phyloP scores from a whole-genome alignment of 2,797 vertebrate genomes.

The Falco naumanni region DNA sequence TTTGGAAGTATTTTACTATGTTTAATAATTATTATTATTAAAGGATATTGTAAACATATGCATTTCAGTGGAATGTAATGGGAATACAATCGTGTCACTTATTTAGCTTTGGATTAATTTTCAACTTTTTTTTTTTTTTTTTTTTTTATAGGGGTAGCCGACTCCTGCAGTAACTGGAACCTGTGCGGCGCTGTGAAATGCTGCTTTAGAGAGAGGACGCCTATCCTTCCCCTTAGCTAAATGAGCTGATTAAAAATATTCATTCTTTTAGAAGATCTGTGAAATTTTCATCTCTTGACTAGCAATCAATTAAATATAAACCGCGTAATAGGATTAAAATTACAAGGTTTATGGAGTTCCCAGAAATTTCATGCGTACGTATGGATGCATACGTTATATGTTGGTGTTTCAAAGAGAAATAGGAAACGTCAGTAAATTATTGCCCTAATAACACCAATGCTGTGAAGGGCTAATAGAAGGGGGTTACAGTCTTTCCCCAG shows the following conservation, averaged over 20 bases:
- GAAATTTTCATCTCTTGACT: slow-evolving; percentile 64
- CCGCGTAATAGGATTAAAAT: background rate
- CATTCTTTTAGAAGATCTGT: slow-evolving; percentile 49
- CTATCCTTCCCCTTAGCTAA: slow-evolving; percentile 59
- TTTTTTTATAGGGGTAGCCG: slow-evolving; percentile 45
- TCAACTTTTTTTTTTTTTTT: slow-evolving; percentile 11
- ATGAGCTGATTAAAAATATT: slow-evolving; percentile 65
- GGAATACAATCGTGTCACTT: slow-evolving; percentile 69
- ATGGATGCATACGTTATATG: background rate
- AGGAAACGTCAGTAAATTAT: background rate
- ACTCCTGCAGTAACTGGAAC: slow-evolving; percentile 68
- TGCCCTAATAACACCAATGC: background rate
- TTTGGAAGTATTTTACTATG: slow-evolving; percentile 84
- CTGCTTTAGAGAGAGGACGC: slow-evolving; percentile 47
- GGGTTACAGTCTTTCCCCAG: background rate
- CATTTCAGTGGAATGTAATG: slow-evolving; percentile 76
- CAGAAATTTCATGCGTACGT: background rate
- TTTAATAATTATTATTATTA: slow-evolving; percentile 86
- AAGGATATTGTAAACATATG: slow-evolving; percentile 83
- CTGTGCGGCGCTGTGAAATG: slow-evolving; percentile 46
- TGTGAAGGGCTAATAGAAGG: background rate
- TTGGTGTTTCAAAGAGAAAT: background rate
- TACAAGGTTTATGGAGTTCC: background rate
- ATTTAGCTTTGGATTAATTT: slow-evolving; percentile 73
- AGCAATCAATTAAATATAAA: slow-evolving; percentile 61